Evolutionary conservation across 1,140 invertebrate species (phyloP).

Genomic region (Drosophila ironensis): DNA sequence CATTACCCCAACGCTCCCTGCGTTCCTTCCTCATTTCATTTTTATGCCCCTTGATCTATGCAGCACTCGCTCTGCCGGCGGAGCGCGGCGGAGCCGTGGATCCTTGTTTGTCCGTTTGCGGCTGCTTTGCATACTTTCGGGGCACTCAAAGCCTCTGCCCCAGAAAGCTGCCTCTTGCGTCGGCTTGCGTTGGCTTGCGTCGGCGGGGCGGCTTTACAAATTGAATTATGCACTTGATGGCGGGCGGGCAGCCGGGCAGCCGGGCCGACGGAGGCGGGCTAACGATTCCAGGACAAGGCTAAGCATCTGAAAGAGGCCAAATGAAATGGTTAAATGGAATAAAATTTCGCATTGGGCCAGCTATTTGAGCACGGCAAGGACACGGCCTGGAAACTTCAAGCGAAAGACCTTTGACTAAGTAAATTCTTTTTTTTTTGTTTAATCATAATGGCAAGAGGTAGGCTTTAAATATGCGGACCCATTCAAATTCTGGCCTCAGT

Average conservation of each 20-base stretch:
- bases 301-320: slow-evolving; percentile 15
- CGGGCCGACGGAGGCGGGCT: neutral
- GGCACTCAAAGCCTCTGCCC: slow-evolving; percentile 57
- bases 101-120: slow-evolving; percentile 18
- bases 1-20: slow-evolving; percentile 38
- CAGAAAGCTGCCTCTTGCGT: too few species aligned
- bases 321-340: slow-evolving; percentile 29
- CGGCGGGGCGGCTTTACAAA: slow-evolving; percentile 59
- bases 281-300: slow-evolving; percentile 6
- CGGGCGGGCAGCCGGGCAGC: slow-evolving; percentile 3
- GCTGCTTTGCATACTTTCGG: slow-evolving; percentile 69
- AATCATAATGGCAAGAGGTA: too few species aligned
- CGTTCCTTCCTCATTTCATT: neutral
- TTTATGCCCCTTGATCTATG: slow-evolving; percentile 58
- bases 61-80: slow-evolving; percentile 3
- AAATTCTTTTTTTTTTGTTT: neutral
- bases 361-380: slow-evolving; percentile 9
- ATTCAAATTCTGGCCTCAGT: too few species aligned
- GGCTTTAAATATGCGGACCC: neutral
- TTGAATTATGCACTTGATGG: slow-evolving; percentile 76
- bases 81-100: neutral
- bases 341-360: slow-evolving; percentile 10
- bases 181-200: too few species aligned
- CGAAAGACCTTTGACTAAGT: neutral
- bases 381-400: neutral